Base-by-base conservation (phyloP, 1,140 invertebrate genomes). In the Mylabris phalerata region DNA sequence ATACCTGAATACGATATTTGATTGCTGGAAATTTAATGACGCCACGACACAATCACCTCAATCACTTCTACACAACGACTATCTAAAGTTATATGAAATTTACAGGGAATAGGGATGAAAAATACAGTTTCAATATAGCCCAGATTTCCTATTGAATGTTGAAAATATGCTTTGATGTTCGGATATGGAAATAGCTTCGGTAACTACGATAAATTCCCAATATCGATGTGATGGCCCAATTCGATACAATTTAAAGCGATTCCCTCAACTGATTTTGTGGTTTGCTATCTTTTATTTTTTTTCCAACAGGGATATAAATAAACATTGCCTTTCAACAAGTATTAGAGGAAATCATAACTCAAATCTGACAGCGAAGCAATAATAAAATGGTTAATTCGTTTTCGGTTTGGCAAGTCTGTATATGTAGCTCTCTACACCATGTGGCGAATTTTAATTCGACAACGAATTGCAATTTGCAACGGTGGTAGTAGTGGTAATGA, bases 301-400 rank as follows among this genome's bases (percentile, higher is more conserved):
- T 19, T 19, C 19, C 19, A 19, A 19, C 19, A 19, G 19, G 19
- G 19, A 19, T 19, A 32, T 51, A 59, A 52, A 52, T 59, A 59
- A 59, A 48, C 26, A 46, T 32, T 41, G 48, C 41, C 57, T 59
- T 59, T 59, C 57, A 59, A 59, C 57, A 59, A 57, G 57, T 59
- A 59, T 59, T 59, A 59, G 57, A 44, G 54, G 60, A 57, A 61
- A 57, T 57, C 50, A 61, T 61, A 61, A 61, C 42, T 61, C 52
- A 55, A 38, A 24, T 43, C 48, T 55, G 54, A 57, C 60, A 61
- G 52, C 43, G 38, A 32, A 32, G 42, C 45, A 57, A 49, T 57
- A 61, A 61, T 57, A 61, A 61, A 61, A 61, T 57, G 54, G 44
- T 57, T 57, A 61, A 57, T 61, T 61, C 55, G 60, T 61, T 61